Conservation (phyloP, 2,113 vertebrate genomes). For the Alouatta palliata region DNA sequence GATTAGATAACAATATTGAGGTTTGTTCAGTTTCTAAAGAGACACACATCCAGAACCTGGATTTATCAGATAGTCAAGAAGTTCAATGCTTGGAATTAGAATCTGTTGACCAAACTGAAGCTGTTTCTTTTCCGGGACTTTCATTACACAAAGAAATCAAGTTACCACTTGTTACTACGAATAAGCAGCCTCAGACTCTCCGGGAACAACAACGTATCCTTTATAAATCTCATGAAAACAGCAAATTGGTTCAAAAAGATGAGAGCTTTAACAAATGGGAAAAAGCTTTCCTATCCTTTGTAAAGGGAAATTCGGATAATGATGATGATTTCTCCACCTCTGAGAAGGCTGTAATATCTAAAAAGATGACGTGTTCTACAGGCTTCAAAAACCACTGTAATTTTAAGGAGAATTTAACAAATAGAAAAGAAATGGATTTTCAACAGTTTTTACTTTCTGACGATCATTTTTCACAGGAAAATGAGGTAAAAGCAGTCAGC, state of each 20-base stretch:
- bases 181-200: background rate
- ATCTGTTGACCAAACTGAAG: conserved; percentile 44
- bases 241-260: conserved; percentile 30
- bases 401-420: conserved; percentile 23
- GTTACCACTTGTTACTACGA: conserved; percentile 1
- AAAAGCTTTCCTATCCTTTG: conserved; percentile 11
- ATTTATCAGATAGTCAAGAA: conserved; percentile 51
- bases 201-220: background rate
- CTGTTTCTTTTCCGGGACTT: conserved; percentile 38
- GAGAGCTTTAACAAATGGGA: background rate
- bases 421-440: conserved; percentile 43
- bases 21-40: conserved; percentile 40
- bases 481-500: background rate
- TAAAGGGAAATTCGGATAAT: conserved; percentile 39
- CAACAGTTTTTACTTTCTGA: conserved; percentile 60
- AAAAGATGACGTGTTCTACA: conserved; percentile 45
- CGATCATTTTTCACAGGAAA: conserved; percentile 61
- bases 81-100: background rate
- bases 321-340: background rate
- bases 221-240: conserved; percentile 3
- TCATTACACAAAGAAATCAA: conserved; percentile 50
- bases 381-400: conserved; percentile 16
- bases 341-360: conserved; percentile 26
- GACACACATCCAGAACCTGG: background rate
- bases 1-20: background rate